Conservation (phyloP, 1,140 invertebrate species). For the Laodelphax striatellus region DNA sequence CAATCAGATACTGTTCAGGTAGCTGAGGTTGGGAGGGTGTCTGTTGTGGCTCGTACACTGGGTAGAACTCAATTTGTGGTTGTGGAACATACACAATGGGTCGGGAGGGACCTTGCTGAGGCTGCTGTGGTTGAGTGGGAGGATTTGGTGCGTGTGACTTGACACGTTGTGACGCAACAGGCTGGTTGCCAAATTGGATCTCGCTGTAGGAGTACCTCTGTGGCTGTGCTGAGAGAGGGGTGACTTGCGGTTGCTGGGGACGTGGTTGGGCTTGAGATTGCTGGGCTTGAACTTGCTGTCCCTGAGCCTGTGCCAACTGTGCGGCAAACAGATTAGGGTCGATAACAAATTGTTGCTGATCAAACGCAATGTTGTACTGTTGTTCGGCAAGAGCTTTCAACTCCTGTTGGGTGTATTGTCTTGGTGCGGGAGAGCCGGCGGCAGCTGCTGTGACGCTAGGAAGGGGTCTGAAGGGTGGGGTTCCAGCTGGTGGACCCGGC, state of each 20-base stretch:
- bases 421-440: background rate
- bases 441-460: background rate
- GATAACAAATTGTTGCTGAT: background rate
- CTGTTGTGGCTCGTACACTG: background rate
- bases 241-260: background rate
- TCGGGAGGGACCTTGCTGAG: background rate
- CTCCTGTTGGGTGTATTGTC: background rate
- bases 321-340: background rate
- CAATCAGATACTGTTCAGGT: conserved; percentile 13
- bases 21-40: background rate
- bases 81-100: background rate
- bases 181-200: conserved; percentile 7
- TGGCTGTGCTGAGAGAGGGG: background rate
- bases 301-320: background rate
- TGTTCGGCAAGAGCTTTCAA: background rate
- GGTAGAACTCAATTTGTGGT: background rate
- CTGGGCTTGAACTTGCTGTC: background rate
- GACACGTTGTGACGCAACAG: background rate
- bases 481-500: background rate
- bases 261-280: background rate
- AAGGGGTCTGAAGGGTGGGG: background rate
- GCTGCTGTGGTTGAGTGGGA: background rate
- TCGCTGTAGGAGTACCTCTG: conserved; percentile 12
- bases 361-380: background rate
- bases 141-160: background rate